phyloP scores from a whole-genome alignment of 2,888 invertebrate species.

The Sinodicranocentrus sp. region DNA sequence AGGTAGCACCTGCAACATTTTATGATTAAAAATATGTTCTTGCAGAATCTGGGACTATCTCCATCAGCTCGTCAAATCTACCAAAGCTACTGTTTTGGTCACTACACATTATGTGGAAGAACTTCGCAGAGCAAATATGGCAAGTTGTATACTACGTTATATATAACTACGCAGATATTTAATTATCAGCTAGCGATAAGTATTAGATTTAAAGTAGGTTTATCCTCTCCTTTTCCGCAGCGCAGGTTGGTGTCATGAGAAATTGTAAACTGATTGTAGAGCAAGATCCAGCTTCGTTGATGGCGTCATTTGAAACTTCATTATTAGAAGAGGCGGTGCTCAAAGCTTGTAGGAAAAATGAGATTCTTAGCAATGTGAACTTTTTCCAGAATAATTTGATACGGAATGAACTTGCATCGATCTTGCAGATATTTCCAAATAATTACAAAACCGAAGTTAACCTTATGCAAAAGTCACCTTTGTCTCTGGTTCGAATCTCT shows the following conservation, averaged over 20 bases:
- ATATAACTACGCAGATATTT: neutral
- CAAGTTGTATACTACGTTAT: neutral
- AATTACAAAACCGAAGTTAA: too few relatives aligned
- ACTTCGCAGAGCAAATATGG: neutral
- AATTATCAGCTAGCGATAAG: neutral
- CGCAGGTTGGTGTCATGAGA: conserved; percentile 19
- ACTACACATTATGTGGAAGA: conserved; percentile 65
- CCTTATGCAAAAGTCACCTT: too few relatives aligned
- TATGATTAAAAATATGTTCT: too few relatives aligned
- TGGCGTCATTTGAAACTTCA: neutral
- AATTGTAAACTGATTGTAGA: neutral
- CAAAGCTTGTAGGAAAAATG: neutral
- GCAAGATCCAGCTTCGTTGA: neutral
- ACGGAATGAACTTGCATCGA: too few relatives aligned
- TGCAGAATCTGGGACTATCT: conserved; percentile 55
- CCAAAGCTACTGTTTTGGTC: conserved; percentile 29
- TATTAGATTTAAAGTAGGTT: neutral
- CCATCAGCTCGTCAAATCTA: neutral
- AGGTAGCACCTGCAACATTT: too few relatives aligned
- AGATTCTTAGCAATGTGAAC: neutral
- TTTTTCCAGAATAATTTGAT: neutral
- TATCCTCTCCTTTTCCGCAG: neutral
- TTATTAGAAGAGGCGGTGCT: neutral
- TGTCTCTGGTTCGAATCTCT: too few relatives aligned
- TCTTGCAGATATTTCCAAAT: too few relatives aligned